Evolutionary conservation across 2,888 invertebrate genomes (phyloP).

Genomic region (Thecocarcelia acutangulata): DNA sequence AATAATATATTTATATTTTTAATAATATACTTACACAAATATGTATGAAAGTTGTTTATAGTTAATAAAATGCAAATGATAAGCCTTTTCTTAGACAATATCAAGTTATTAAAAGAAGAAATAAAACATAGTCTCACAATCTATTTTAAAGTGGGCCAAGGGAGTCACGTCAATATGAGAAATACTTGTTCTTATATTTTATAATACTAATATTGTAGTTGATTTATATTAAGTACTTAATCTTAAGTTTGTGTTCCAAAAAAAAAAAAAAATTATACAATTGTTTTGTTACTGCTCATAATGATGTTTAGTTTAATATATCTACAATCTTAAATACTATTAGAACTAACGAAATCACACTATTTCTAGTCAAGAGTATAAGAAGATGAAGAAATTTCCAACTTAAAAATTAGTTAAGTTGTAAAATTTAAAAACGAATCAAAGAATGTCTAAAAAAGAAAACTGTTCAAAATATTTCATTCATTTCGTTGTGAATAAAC

Average conservation of each 20-base stretch:
- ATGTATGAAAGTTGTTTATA: conserved; percentile 5
- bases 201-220: neutral
- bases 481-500: conserved; percentile 44
- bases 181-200: conserved; percentile 3
- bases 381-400: no score
- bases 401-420: neutral
- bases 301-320: no score
- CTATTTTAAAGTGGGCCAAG: conserved; percentile 30
- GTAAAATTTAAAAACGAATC: neutral
- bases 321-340: no score
- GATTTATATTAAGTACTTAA: no score
- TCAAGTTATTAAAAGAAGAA: neutral
- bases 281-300: no score
- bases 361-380: no score
- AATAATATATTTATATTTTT: no score
- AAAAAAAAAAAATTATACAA: no score
- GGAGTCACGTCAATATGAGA: conserved; percentile 34
- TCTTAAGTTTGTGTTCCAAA: no score
- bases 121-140: conserved; percentile 34
- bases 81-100: conserved; percentile 21
- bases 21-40: no score
- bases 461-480: conserved; percentile 11
- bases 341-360: no score
- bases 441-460: neutral
- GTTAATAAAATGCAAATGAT: conserved; percentile 19